Conservation (phyloP, 2,797 vertebrate species). For the Acanthurus tractus region DNA sequence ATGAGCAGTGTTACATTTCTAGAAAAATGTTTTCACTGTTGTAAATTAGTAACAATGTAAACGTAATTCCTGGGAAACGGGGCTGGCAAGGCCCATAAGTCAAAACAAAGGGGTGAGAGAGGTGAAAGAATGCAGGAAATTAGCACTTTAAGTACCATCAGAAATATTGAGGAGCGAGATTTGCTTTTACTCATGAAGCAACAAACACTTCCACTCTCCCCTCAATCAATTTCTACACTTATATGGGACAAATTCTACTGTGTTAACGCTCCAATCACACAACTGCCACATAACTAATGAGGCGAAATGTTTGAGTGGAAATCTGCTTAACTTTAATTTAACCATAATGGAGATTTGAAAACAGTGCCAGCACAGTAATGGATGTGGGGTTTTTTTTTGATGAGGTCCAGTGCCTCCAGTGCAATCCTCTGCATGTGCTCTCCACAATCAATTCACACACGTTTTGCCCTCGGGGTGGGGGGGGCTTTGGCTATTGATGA, state of each 20-base stretch:
- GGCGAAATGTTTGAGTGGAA: constrained; percentile 39
- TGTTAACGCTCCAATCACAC: constrained; percentile 44
- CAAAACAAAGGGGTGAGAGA: background rate
- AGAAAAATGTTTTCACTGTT: background rate
- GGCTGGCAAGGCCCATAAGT: background rate
- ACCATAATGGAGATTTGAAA: constrained; percentile 68
- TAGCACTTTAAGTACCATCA: background rate
- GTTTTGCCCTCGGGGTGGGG: constrained; percentile 28
- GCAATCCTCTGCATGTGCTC: constrained; percentile 44
- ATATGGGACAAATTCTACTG: constrained; percentile 1
- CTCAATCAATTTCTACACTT: constrained; percentile 17
- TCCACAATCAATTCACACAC: constrained; percentile 61
- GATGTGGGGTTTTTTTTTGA: constrained; percentile 68
- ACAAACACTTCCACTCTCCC: constrained; percentile 17
- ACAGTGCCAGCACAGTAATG: constrained; percentile 51
- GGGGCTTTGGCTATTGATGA: constrained; percentile 64
- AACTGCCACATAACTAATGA: constrained; percentile 36
- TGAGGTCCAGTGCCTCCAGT: constrained; percentile 54
- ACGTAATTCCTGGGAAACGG: background rate
- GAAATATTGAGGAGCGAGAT: background rate
- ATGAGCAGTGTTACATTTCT: background rate
- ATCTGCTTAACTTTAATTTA: constrained; percentile 62
- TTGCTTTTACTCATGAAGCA: constrained; percentile 23
- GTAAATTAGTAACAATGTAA: constrained; percentile 3
- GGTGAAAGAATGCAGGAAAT: constrained; percentile 10